Evolutionary conservation across 2,888 invertebrate species (phyloP), one percentile per base, ranked within the genome.

Genomic region (Luperina testacea): DNA sequence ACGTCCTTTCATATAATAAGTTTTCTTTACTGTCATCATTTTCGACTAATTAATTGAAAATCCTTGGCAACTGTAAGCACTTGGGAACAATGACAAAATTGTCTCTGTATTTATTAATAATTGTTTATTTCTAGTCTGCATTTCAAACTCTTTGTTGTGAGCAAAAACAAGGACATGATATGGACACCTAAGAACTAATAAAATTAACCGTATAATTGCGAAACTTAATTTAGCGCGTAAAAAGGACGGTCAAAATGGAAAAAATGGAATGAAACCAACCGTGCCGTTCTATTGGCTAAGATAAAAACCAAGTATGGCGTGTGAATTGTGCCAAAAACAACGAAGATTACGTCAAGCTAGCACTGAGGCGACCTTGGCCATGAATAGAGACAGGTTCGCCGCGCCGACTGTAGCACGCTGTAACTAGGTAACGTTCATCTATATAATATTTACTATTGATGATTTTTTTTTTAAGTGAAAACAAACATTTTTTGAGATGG

Each of bases 261-360:
- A 51, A 45, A 65, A 75, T 69, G 7, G 51, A 65, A 45, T 13
- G 51, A 69, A 75, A 64, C 77, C 32, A 77, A 65, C 68, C 69
- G 74, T 27, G 53, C 69, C 61, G 68, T 71, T 83, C 64, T 73
- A 73, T 75, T 70, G 57, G 73, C 65, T 13, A 45, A 45, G 61
- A 77, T 68, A 81, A 82, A 78, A 86, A 82, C 77, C 64, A 83
- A 85, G 81, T 81, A 73, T 68, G 80, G 75, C 76, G 77, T 80
- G 85, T 79, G 79, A 85, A 85, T 82, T 83, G 87, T 89, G 84
- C 83, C 83, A 89, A 89, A 87, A 87, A 81, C 75, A 78, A 77
- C 79, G 69, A 81, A 75, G 79, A 81, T 89, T 87, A 87, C 86
- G 89, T 89, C 78, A 86, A 87, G 75, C 87, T 73, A 82, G 81